A percentile compares a stretch with the other conserved stretches of the same genome.
Conservation (phyloP, 1,140 invertebrate genomes). For the Platorchestia sp. region DNA sequence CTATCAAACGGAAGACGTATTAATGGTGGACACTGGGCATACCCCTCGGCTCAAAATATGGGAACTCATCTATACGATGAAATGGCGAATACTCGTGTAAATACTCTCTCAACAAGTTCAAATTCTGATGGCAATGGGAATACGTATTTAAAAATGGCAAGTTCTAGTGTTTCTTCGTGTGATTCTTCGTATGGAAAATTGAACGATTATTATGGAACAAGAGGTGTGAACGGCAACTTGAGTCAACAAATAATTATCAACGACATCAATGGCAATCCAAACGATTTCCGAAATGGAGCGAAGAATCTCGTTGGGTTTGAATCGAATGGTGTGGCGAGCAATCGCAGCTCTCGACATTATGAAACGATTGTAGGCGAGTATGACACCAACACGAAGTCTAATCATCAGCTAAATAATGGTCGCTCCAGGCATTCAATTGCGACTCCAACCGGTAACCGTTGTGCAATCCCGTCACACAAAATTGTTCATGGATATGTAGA, state of each 20-base stretch:
- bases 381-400: background rate
- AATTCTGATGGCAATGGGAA: background rate
- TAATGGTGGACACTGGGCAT: background rate
- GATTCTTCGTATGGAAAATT: background rate
- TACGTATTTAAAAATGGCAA: background rate
- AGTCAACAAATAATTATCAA: background rate
- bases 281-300: background rate
- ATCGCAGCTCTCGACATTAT: background rate
- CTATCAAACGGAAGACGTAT: background rate
- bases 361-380: background rate
- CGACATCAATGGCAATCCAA: background rate
- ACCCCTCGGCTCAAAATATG: background rate
- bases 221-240: background rate
- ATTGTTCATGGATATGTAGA: background rate
- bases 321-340: background rate
- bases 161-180: background rate
- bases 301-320: background rate
- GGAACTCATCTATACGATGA: background rate
- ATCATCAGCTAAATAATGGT: background rate
- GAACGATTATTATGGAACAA: background rate
- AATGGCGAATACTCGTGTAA: background rate
- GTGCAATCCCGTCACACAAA: background rate
- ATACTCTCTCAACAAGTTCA: background rate
- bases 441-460: background rate
- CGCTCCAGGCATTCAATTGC: constrained; percentile 2